Evolutionary conservation across 1,140 invertebrate species (phyloP), one percentile per base, ranked within the genome.

Genomic region (Drosophila bipectinata): DNA sequence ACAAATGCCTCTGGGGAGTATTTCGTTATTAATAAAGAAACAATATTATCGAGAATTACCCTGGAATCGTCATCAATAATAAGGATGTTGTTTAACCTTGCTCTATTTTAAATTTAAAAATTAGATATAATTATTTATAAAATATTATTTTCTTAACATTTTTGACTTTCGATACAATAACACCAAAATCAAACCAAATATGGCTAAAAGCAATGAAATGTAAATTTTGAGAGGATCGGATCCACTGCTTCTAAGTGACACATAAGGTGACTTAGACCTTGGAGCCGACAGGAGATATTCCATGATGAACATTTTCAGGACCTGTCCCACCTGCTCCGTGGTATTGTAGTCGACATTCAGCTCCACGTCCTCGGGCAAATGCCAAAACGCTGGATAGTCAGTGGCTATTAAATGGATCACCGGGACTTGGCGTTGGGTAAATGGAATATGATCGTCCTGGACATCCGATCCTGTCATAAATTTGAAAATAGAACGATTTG

Each of bases 381-480:
- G 37, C 18, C 51, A 34, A 1, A 49, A 15, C 3, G 12, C 6
- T 8, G 41, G 26, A 15, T 30, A 28, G 3, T 34, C 67, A 73
- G 92, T 92, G 4, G 41, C 18, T 14, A 79, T 73, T n/a, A 79
- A 30, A 26, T 79, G 77, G 0, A 79, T 9, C 0, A 79, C 76
- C 0, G 66, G 60, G 7, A 84, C 71, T 96, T 97, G 94, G 94
- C 92, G 94, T 75, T 92, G 90, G 72, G 97, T 81, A 92, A 99
- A 99, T 41, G 98, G 98, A 80, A 97, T 94, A 91, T 99, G 98
- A 92, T 99, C 98, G 93, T 99, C 98, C 92, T 98, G 95, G 32
- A 98, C 95, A 26, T 93, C 92, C 0, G 0, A 4, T n/a, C 15
- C 93, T 90, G 37, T 92, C 0, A 26, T 91, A 6, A 93, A 55